A percentile compares a stretch with the other conserved stretches of the same genome.
Evolutionary conservation across 2,797 vertebrate species (phyloP).

Genomic region (Tauraco hartlaubi): DNA sequence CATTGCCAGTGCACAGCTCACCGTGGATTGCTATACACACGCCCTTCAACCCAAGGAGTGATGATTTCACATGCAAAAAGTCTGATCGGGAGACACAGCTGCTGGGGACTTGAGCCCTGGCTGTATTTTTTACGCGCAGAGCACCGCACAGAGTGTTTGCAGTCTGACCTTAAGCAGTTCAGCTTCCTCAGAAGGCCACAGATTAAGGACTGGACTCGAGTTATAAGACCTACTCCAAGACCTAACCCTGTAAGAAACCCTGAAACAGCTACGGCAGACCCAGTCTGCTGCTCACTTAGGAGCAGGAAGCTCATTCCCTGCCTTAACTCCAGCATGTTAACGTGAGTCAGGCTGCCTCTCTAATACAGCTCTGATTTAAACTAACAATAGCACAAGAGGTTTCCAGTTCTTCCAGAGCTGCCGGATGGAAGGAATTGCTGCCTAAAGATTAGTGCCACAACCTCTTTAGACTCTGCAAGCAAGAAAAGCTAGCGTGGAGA

Average conservation of each 20-base stretch:
- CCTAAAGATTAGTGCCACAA: neutral
- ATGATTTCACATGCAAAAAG: neutral
- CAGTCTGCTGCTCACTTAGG: neutral
- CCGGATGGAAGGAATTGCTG: neutral
- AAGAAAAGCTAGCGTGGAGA: neutral
- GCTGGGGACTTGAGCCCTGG: neutral
- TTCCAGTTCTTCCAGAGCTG: neutral
- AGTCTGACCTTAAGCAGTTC: neutral
- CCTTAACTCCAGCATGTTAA: neutral
- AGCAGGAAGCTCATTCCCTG: neutral
- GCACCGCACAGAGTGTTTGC: neutral
- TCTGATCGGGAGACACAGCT: neutral
- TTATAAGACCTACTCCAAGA: neutral
- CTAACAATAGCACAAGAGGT: neutral
- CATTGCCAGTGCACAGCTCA: fast-evolving
- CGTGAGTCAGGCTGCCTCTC: neutral
- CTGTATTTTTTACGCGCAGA: neutral
- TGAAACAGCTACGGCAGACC: neutral
- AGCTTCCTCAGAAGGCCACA: neutral
- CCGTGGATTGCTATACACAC: neutral
- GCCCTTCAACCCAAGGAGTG: neutral
- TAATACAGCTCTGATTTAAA: neutral
- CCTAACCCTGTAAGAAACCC: neutral
- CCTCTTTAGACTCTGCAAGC: neutral
- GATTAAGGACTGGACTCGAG: neutral